A percentile compares a stretch with the other conserved stretches of the same genome.
Conservation (phyloP, 2,113 vertebrate genomes). For the Osmerus eperlanus region DNA sequence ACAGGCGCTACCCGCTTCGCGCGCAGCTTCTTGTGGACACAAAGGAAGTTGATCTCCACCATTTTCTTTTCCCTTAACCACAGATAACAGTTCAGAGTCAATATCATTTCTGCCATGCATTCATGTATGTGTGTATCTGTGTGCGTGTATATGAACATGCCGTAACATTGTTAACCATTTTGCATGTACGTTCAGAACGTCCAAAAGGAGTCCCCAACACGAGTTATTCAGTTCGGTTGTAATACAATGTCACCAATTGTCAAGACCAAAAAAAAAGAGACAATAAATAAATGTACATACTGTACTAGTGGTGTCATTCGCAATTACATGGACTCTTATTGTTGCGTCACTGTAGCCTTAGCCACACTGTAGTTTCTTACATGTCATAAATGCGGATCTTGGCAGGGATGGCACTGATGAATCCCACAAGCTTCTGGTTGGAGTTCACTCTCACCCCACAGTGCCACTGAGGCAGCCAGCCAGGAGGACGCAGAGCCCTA, state of each 20-base stretch:
- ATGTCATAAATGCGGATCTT: slow-evolving; percentile 89
- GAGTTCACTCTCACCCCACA: slow-evolving; percentile 95
- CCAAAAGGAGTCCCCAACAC: too few relatives aligned
- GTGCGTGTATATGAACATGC: too few relatives aligned
- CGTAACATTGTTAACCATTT: too few relatives aligned
- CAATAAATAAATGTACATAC: background rate
- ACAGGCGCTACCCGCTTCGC: slow-evolving; percentile 97
- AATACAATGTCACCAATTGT: background rate
- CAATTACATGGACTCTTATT: too few relatives aligned
- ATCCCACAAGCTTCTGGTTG: slow-evolving; percentile 96
- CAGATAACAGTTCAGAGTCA: background rate
- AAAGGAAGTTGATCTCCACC: slow-evolving; percentile 99
- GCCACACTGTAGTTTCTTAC: slow-evolving; percentile 67
- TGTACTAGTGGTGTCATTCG: too few relatives aligned
- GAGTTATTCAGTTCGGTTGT: too few relatives aligned
- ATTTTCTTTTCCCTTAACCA: slow-evolving; percentile 89
- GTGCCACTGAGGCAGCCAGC: slow-evolving; percentile 98
- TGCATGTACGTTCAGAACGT: too few relatives aligned
- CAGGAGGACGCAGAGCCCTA: slow-evolving; percentile 95
- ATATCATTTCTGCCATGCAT: background rate
- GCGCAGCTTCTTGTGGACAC: slow-evolving; percentile 97
- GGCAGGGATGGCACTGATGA: slow-evolving; percentile 97
- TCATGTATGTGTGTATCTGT: too few relatives aligned
- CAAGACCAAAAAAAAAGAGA: background rate
- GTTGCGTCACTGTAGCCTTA: too few relatives aligned